Conservation (phyloP, 2,113 vertebrate genomes). For the Oceanites oceanicus region DNA sequence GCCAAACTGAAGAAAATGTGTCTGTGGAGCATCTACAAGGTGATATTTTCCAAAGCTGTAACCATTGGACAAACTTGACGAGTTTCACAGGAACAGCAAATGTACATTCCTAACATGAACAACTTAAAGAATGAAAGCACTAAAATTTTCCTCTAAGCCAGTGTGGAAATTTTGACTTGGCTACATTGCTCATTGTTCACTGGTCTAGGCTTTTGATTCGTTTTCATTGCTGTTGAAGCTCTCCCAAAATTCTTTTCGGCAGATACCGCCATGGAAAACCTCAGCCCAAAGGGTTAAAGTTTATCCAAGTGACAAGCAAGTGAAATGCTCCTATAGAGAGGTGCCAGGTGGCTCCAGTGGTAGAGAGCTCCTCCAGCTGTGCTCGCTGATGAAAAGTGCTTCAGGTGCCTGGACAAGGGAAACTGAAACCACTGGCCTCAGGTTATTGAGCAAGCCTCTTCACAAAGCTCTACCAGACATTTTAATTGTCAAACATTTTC, state of each 20-base stretch:
- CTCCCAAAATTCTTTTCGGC: neutral
- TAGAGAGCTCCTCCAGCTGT: neutral
- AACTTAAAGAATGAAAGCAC: neutral
- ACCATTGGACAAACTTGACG: neutral
- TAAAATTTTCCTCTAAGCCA: neutral
- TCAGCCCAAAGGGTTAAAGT: neutral
- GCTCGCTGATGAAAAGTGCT: neutral
- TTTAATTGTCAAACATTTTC: neutral
- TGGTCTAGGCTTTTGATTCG: neutral
- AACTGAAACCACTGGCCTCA: neutral
- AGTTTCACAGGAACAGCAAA: neutral
- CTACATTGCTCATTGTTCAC: neutral
- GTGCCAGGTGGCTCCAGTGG: neutral
- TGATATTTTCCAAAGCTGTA: neutral
- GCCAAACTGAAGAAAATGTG: neutral
- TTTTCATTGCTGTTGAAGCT: neutral
- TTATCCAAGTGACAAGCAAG: neutral
- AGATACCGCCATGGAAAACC: neutral
- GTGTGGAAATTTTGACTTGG: neutral
- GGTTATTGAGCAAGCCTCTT: neutral
- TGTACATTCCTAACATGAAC: neutral
- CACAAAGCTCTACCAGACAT: neutral
- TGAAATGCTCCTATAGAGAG: neutral
- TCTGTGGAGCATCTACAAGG: neutral
- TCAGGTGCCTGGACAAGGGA: neutral